Base-by-base conservation (phyloP, 2,113 vertebrate species). In the Numenius arquata region DNA sequence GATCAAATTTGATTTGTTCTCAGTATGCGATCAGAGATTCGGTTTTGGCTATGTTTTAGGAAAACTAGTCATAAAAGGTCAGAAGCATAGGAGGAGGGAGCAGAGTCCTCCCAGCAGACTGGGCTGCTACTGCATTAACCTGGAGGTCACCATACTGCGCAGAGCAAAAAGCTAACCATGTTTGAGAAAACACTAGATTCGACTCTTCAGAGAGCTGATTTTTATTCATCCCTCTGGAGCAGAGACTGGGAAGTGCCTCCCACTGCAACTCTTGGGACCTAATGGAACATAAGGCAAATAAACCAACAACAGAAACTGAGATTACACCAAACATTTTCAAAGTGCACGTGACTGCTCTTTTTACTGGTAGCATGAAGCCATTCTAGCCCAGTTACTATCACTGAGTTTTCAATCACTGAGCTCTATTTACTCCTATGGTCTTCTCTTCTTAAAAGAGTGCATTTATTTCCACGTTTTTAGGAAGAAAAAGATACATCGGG, bases 1-100 rank as follows among this genome's bases (percentile, higher is more conserved):
- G 95, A 78, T 96, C 93, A 91, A 79, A 91, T 85, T 65, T 86
- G 59, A 86, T 92, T 78, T 87, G 43, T 22, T 85, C 80, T 68
- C 89, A 95, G 34, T 6, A 23, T 36, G 77, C 0, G 0, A 12
- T 6, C 25, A 82, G 73, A 78, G 76, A 20, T 62, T 40, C 7
- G 3, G 16, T 16, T 50, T 63, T 68, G 84, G 65, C 77, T 16
- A 1, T 6, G 66, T 11, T 78, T 80, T 47, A 34, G 59, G 43
- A 68, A 22, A 87, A 75, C 11, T 40, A 59, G 47, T 63, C 56
- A 52, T 12, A 48, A 66, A 80, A 53, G 73, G 61, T 82, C 81
- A 91, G 30, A n/a, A 75, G 52, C 0, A 3, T 30, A 56, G 8
- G 17, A 88, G 20, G 55, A 81, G 76, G 40, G 43, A 78, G 23